These are phyloP conservation scores for Sus scrofa DNA, from an alignment of 2,113 vertebrate genomes.

Conservation along the genomic window DNA sequence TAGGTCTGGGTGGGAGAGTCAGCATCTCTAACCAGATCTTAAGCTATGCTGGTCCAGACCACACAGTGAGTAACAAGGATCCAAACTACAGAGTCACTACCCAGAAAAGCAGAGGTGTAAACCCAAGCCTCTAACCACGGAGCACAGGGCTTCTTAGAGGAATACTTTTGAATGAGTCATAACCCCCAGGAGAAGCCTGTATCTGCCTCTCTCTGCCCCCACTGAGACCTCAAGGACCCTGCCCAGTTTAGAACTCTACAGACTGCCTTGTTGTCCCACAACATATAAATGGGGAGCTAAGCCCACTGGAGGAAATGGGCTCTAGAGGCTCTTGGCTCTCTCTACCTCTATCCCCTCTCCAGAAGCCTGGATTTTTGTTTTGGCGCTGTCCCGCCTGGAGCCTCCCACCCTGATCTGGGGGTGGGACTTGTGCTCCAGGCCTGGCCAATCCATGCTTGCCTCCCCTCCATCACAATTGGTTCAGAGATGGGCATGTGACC, in stretches of 20 bases:
- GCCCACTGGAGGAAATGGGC: too few relatives aligned
- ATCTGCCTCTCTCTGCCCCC: background rate
- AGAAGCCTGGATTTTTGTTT: background rate
- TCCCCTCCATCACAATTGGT: background rate
- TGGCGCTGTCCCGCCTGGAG: accelerated
- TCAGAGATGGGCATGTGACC: background rate
- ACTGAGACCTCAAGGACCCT: background rate
- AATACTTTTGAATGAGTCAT: background rate
- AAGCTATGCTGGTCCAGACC: background rate
- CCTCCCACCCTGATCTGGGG: background rate
- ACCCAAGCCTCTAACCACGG: background rate
- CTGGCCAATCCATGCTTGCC: background rate
- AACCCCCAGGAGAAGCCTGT: background rate
- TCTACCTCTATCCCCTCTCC: background rate
- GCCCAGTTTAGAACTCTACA: background rate
- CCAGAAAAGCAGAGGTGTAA: background rate
- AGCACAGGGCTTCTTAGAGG: background rate
- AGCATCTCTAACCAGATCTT: background rate
- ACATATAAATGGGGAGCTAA: background rate
- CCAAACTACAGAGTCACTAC: background rate
- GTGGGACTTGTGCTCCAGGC: background rate
- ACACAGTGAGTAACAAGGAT: background rate
- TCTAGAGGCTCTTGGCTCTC: accelerated
- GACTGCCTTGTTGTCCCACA: background rate
- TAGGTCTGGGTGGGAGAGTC: background rate